Evolutionary conservation across 2,888 invertebrate genomes (phyloP), one percentile per base, ranked within the genome.

Genomic region (Anoncus sp.): DNA sequence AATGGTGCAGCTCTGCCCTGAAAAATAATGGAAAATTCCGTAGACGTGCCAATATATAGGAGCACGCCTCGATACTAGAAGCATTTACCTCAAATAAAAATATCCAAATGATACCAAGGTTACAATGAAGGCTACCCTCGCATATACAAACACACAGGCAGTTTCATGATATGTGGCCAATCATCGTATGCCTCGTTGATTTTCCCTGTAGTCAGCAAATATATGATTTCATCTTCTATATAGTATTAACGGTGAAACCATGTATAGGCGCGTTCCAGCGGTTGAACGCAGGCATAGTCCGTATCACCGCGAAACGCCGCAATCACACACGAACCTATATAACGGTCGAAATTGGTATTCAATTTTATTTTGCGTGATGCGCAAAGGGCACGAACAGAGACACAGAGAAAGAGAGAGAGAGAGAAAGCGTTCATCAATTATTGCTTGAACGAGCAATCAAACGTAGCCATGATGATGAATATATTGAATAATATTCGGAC

Each of bases 401-500:
- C n/a, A n/a, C n/a, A n/a, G n/a, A n/a, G n/a, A n/a, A n/a, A n/a
- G n/a, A n/a, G n/a, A n/a, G n/a, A n/a, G n/a, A n/a, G n/a, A n/a
- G n/a, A n/a, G n/a, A n/a, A n/a, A n/a, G 65, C 75, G 70, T 75
- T 75, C 79, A 80, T 80, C 79, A 81, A 81, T 81, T 80, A 81
- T 80, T 80, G 74, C 71, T 53, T 35, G 67, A 65, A 55, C 45
- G 74, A 60, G 66, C 78, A 78, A 80, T 82, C 80, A 79, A 80
- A 82, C 78, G 78, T 69, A 51, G n/a, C 74, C 76, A 79, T n/a
- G 81, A 75, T 83, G 79, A 83, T 84, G 86, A 82, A 83, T 85
- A 85, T 85, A 85, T 85, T 86, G 84, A 87, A 87, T 86, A 85
- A 86, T 86, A 86, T 85, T 86, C 85, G 82, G 71, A 69, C 84